Percentiles rank a stretch among this genome's conserved stretches.
These are phyloP conservation scores for Anthopleura sola DNA, from an alignment of 64 coral and sea anemone genomes.

Conservation along the genomic window DNA sequence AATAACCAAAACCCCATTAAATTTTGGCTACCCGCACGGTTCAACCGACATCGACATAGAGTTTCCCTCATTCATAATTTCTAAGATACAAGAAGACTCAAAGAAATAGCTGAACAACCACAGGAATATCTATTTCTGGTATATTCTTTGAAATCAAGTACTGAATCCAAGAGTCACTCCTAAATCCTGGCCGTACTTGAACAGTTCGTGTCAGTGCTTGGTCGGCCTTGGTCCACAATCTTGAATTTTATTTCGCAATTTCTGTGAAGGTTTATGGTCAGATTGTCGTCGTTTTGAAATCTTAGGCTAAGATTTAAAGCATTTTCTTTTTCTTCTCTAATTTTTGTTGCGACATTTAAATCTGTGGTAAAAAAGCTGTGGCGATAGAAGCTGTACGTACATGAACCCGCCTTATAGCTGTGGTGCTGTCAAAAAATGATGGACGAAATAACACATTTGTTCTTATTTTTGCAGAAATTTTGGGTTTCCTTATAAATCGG, in stretches of 20 bases:
- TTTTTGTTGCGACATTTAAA: not conserved
- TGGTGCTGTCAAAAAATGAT: slow-evolving; percentile 3
- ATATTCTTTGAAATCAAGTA: slow-evolving; percentile 6
- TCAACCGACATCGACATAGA: not conserved
- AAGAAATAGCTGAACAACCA: not conserved
- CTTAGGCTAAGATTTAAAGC: not conserved
- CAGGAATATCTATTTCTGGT: not conserved
- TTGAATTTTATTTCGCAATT: slow-evolving; percentile 16
- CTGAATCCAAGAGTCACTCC: slow-evolving; percentile 16
- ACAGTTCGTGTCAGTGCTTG: not conserved
- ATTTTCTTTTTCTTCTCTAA: not conserved
- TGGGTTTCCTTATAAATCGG: not conserved
- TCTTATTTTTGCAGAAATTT: not conserved
- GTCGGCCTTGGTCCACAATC: not conserved
- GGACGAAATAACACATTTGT: not conserved
- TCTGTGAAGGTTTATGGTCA: not conserved
- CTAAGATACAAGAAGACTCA: not conserved
- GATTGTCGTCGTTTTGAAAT: not conserved
- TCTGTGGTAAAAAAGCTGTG: no score
- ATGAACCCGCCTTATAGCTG: not conserved
- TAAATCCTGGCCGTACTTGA: not conserved
- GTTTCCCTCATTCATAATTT: not conserved
- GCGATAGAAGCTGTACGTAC: not conserved
- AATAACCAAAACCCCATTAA: slow-evolving; percentile 13
- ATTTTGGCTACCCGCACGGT: slow-evolving; percentile 11